These are phyloP conservation scores for Tolmerus cingulatus DNA, from an alignment of 2,888 invertebrate genomes.

Conservation along the genomic window DNA sequence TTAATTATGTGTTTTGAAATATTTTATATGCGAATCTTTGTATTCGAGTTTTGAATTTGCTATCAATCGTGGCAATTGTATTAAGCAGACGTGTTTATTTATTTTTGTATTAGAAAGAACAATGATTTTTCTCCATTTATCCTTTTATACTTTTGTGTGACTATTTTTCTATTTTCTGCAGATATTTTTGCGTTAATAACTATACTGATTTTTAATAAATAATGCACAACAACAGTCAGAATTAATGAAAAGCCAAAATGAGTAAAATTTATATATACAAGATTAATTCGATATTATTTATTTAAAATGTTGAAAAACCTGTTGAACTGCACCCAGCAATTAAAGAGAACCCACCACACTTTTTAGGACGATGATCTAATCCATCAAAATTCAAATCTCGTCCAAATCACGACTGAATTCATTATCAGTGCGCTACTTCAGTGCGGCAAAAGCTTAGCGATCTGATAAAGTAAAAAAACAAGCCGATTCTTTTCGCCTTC, in stretches of 20 bases:
- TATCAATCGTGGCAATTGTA: no score
- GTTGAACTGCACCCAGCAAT: conserved; percentile 16
- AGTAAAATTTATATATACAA: background rate
- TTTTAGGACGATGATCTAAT: conserved; percentile 43
- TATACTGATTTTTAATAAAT: background rate
- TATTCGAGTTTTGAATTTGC: no score
- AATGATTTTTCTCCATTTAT: no score
- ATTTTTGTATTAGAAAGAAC: no score
- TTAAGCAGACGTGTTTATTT: no score
- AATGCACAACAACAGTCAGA: background rate
- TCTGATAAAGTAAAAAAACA: conserved; percentile 17
- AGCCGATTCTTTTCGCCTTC: background rate
- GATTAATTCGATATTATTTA: background rate
- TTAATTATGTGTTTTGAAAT: no score
- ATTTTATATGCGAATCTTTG: no score
- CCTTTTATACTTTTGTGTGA: no score
- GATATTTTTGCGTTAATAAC: background rate
- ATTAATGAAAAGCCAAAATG: background rate
- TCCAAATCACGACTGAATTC: conserved; percentile 20
- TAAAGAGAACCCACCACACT: conserved; percentile 13
- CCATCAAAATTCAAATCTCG: conserved; percentile 39
- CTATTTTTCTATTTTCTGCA: background rate
- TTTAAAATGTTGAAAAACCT: conserved; percentile 6
- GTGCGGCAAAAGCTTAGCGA: background rate
- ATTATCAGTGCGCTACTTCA: conserved; percentile 22